phyloP scores from a whole-genome alignment of 1,140 invertebrate species.

The Solenopsis invicta region DNA sequence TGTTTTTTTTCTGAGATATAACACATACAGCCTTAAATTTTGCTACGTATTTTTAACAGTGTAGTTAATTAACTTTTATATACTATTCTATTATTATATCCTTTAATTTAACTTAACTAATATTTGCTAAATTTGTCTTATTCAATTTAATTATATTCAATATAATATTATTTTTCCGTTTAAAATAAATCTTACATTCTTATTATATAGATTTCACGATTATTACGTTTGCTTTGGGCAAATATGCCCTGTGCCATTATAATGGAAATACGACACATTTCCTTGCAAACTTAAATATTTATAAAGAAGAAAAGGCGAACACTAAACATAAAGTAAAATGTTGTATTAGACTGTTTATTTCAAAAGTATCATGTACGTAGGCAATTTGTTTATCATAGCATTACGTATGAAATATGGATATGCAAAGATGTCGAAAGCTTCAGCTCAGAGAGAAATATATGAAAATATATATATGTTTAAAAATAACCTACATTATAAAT shows the following conservation, averaged over 20 bases:
- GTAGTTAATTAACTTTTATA: neutral
- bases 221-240: too few species aligned
- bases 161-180: neutral
- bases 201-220: too few species aligned
- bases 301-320: neutral
- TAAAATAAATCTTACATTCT: too few species aligned
- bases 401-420: constrained; percentile 10
- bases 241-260: too few species aligned
- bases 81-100: neutral
- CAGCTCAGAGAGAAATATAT: neutral
- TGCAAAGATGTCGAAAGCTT: constrained; percentile 14
- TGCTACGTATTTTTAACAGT: too few species aligned
- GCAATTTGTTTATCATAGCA: constrained; percentile 3
- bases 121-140: neutral
- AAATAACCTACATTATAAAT: neutral
- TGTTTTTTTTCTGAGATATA: too few species aligned
- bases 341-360: neutral
- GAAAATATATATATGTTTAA: neutral
- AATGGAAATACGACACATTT: too few species aligned
- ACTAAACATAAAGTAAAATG: neutral
- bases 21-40: too few species aligned
- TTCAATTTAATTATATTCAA: neutral
- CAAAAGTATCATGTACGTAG: neutral
- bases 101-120: neutral
- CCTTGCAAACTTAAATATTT: too few species aligned